These are phyloP conservation scores for Saccostrea glomerata DNA, from an alignment of 1,140 invertebrate genomes.

Conservation along the genomic window DNA sequence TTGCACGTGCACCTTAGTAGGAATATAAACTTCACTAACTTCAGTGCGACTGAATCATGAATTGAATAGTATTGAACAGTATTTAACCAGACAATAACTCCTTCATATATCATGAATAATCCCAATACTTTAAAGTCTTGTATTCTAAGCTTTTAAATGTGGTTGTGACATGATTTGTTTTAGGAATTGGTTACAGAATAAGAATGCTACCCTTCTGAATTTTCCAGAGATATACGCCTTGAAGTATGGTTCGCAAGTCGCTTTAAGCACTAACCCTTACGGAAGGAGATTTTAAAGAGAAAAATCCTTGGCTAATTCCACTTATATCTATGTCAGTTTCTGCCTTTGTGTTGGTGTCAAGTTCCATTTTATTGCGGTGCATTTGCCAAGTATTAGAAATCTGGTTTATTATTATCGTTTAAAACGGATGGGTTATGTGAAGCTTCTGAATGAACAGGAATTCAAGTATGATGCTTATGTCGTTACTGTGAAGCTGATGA, in stretches of 20 bases:
- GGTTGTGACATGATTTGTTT: slow-evolving; percentile 45
- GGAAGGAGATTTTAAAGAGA: slow-evolving; percentile 24
- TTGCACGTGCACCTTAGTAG: too few relatives aligned
- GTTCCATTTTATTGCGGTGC: not conserved
- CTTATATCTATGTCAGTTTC: not conserved
- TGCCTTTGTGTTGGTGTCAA: not conserved
- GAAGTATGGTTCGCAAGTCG: not conserved
- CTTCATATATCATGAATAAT: not conserved
- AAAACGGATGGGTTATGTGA: slow-evolving; percentile 1
- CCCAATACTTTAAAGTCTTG: not conserved
- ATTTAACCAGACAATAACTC: slow-evolving; percentile 41
- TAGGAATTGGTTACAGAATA: not conserved
- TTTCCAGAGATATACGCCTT: not conserved
- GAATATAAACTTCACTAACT: too few relatives aligned
- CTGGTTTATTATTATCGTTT: slow-evolving; percentile 13
- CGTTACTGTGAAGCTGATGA: slow-evolving; percentile 45
- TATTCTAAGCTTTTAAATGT: slow-evolving; percentile 35
- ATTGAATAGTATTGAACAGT: slow-evolving; percentile 23
- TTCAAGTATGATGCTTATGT: slow-evolving; percentile 45
- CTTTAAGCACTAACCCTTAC: not conserved
- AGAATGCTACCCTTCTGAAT: not conserved
- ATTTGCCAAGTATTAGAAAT: slow-evolving; percentile 16
- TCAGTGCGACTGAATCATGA: not conserved
- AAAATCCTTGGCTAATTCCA: slow-evolving; percentile 4
- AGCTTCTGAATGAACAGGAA: slow-evolving; percentile 2